Base-by-base conservation (phyloP, 1,140 invertebrate genomes). In the Drosophila grimshawi region DNA sequence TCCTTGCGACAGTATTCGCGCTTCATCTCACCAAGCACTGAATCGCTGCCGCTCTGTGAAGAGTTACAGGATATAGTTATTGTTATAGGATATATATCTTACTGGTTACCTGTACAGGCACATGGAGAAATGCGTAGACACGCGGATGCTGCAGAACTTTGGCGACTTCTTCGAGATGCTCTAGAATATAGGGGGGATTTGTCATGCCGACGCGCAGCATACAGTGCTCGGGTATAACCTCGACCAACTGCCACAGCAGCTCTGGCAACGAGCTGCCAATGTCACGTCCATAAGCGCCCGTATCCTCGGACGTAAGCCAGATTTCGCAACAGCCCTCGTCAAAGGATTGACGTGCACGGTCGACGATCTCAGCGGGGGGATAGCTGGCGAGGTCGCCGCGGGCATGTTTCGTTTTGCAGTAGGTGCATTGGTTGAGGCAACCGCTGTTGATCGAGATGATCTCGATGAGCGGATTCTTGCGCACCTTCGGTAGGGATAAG, bases 241-340 rank as follows among this genome's bases (percentile, higher is more conserved):
- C 94, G 0, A 99, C 95, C n/a, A 99, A 92, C 90, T 95, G 93
- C 95, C 96, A 96, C 35, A 99, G 93, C 43, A 99, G 93, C 92
- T 97, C 95, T 0, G 98, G 97, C 39, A 99, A 93, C 3, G 95
- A 97, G 0, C 96, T 95, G 8, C 96, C 97, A 80, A 99, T 98
- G 92, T 99, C 99, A 70, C 96, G 94, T 0, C 99, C 98, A 93
- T 99, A 99, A 2, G 98, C 97, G 0, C 99, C 99, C 2, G 98
- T 98, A 92, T 99, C 99, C 94, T 99, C 99, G 4, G 97, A 99
- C 0, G 99, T 99, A 3, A 99, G 92, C 98, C 99, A 99, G n/a
- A 99, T 95, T 93, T 99, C 99, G 64, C 96, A 95, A 2, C 99
- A 98, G 2, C 98, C 98, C 93, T 99, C 98, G 63, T 94, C 92